Evolutionary conservation across 1,140 invertebrate species (phyloP).

Genomic region (Eriocheir sinensis): DNA sequence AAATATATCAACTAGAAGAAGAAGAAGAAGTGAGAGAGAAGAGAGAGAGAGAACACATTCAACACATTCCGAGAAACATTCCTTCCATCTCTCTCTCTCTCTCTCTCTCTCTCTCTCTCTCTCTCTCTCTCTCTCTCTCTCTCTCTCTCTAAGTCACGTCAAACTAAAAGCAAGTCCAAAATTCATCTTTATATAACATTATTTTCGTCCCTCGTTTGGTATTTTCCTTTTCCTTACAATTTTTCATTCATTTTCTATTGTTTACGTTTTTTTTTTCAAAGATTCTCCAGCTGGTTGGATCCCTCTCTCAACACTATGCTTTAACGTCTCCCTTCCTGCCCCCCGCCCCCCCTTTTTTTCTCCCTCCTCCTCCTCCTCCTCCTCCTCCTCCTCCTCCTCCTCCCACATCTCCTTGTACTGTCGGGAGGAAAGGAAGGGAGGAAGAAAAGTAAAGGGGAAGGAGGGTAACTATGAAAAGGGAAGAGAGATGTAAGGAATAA

Average conservation of each 20-base stretch:
- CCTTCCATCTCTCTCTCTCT: no score
- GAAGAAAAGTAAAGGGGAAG: background rate
- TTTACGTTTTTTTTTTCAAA: background rate
- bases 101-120: no score
- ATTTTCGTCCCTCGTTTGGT: background rate
- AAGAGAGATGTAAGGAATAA: background rate
- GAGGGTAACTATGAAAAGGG: background rate
- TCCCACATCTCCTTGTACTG: background rate
- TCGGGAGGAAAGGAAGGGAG: background rate
- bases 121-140: no score
- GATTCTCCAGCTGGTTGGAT: background rate
- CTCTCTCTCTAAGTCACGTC: background rate
- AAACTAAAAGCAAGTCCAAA: background rate
- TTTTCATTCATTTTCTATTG: background rate
- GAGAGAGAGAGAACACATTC: background rate
- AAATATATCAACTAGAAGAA: background rate
- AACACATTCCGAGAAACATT: no score
- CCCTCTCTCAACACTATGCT: constrained; percentile 1
- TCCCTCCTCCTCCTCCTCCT: background rate
- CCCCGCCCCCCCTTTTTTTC: background rate
- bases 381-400: background rate
- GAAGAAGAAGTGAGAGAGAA: background rate
- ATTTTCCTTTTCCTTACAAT: background rate
- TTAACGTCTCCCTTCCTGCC: no score
- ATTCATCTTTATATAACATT: background rate